Percentiles rank a stretch among this genome's conserved stretches.
These are phyloP conservation scores for Lepidurus arcticus DNA, from an alignment of 1,140 invertebrate species.

Conservation along the genomic window DNA sequence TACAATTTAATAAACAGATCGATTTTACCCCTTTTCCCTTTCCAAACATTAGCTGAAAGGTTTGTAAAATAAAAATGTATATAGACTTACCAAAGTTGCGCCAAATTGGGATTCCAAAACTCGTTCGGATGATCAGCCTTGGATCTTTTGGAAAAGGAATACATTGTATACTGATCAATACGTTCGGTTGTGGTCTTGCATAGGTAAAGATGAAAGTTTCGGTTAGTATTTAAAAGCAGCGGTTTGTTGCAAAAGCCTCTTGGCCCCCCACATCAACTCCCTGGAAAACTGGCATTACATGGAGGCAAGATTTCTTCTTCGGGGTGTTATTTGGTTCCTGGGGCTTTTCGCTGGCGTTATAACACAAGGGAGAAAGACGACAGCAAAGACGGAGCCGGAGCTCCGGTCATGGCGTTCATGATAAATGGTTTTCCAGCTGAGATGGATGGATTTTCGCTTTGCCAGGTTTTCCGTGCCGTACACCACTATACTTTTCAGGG, in stretches of 20 bases:
- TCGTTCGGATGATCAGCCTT: too few species aligned
- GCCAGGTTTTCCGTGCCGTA: neutral
- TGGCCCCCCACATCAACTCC: neutral
- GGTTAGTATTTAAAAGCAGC: neutral
- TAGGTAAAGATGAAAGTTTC: too few species aligned
- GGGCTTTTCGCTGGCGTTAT: neutral
- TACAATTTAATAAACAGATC: too few species aligned
- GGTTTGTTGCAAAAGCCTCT: neutral
- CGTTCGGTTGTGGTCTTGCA: too few species aligned
- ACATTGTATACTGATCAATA: too few species aligned
- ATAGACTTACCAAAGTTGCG: too few species aligned
- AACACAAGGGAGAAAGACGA: constrained; percentile 1
- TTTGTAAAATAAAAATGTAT: too few species aligned
- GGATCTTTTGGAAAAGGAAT: too few species aligned
- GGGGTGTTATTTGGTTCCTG: constrained; percentile 5
- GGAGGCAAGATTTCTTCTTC: constrained; percentile 14
- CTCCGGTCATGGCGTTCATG: constrained; percentile 1
- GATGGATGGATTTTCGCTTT: constrained; percentile 13
- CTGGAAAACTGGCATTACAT: constrained; percentile 1
- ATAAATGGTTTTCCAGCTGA: constrained; percentile 22
- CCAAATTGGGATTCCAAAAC: too few species aligned
- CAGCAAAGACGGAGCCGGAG: constrained; percentile 5
- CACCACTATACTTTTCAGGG: neutral
- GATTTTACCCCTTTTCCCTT: too few species aligned
- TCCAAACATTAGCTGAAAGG: too few species aligned